These are phyloP conservation scores for Enhydra lutris DNA, from an alignment of 2,113 vertebrate species.

Conservation along the genomic window DNA sequence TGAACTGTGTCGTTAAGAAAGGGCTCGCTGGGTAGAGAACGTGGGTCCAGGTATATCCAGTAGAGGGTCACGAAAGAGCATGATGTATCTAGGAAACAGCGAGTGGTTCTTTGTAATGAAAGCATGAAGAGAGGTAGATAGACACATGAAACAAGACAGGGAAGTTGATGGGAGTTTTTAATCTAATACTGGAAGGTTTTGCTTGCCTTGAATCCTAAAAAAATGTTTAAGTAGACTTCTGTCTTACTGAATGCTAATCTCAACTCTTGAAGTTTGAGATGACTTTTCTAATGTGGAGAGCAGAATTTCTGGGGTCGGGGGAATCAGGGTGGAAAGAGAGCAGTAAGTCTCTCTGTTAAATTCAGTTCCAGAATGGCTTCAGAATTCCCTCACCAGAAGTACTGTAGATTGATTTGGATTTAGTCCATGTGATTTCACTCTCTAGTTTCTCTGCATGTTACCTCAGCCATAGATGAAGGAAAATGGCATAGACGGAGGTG, in stretches of 20 bases:
- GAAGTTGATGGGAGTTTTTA: not conserved
- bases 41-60: not conserved
- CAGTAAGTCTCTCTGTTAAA: not conserved
- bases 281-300: not conserved
- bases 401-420: not conserved
- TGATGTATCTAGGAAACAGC: not conserved
- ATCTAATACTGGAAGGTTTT: not conserved
- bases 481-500: not conserved
- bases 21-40: accelerated
- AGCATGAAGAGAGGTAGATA: not conserved
- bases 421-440: not conserved
- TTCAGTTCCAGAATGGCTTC: not conserved
- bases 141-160: not conserved
- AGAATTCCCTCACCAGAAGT: not conserved
- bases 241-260: not conserved
- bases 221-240: not conserved
- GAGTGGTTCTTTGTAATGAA: not conserved
- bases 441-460: not conserved
- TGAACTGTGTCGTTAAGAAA: not conserved
- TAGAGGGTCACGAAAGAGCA: not conserved
- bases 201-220: not conserved
- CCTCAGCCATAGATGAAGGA: not conserved
- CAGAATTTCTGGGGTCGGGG: not conserved
- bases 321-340: not conserved
- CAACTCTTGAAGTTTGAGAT: not conserved